Evolutionary conservation across 2,888 invertebrate species (phyloP).

Genomic region (Synanthedon formicaeformis): DNA sequence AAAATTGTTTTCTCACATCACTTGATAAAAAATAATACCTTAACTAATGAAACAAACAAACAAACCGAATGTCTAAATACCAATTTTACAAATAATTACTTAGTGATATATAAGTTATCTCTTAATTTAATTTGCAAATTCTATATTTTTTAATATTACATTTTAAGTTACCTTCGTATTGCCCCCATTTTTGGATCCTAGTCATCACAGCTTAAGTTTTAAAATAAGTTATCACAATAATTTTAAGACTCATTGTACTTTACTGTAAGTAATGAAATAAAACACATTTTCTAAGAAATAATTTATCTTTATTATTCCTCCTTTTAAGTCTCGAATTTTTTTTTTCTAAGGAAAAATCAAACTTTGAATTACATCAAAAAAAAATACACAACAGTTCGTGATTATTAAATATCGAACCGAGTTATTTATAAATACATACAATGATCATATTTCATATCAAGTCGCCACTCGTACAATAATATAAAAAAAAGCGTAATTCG

Average conservation of each 20-base stretch:
- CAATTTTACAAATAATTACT: too few relatives aligned
- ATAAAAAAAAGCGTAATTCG: slow-evolving; percentile 35
- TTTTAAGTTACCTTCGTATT: not conserved
- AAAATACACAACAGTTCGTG: slow-evolving; percentile 66
- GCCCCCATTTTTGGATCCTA: not conserved
- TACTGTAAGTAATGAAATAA: slow-evolving; percentile 28
- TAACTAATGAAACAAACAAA: too few relatives aligned
- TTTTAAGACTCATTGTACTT: not conserved
- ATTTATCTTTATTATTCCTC: slow-evolving; percentile 66
- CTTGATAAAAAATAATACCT: too few relatives aligned
- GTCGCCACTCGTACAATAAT: slow-evolving; percentile 32
- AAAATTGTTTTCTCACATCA: too few relatives aligned
- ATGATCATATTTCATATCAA: slow-evolving; percentile 33
- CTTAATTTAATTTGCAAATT: too few relatives aligned
- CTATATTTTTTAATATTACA: not conserved
- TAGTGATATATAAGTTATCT: too few relatives aligned
- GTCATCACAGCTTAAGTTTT: not conserved
- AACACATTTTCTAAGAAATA: slow-evolving; percentile 62
- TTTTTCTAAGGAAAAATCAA: slow-evolving; percentile 66
- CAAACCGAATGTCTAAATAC: too few relatives aligned
- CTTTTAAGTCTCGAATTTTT: slow-evolving; percentile 64
- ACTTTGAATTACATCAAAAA: slow-evolving; percentile 64
- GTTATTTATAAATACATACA: slow-evolving; percentile 50
- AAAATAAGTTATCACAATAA: slow-evolving; percentile 2
- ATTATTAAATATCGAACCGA: slow-evolving; percentile 37